Percentiles rank a stretch among this genome's conserved stretches.
Conservation (phyloP, 2,888 invertebrate species). For the Rugalucina vietnamica region DNA sequence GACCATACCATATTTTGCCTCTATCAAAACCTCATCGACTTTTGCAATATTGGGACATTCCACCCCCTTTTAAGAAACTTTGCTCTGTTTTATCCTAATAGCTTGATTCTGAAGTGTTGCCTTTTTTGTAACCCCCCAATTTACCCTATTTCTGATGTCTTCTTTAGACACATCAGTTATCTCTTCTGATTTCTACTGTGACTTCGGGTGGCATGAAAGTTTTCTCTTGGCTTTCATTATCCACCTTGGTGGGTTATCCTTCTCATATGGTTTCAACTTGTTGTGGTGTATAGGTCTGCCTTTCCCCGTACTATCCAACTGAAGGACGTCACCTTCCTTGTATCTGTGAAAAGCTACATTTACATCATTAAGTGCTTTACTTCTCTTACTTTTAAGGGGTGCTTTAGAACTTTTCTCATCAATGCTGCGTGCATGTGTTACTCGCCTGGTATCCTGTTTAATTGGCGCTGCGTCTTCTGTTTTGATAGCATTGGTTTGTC, state of each 20-base stretch:
- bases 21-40: not conserved
- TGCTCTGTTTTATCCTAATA: not conserved
- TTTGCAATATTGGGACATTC: not conserved
- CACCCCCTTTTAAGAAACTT: not conserved
- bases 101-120: not conserved
- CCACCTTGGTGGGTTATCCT: not conserved
- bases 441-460: too few relatives aligned
- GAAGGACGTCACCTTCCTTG: too few relatives aligned
- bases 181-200: not conserved
- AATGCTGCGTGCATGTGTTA: too few relatives aligned
- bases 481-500: too few relatives aligned
- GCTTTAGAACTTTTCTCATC: too few relatives aligned
- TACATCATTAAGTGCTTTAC: too few relatives aligned
- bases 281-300: slow-evolving; percentile 26
- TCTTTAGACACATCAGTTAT: not conserved
- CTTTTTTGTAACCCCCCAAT: not conserved
- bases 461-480: too few relatives aligned
- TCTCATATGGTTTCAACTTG: slow-evolving; percentile 29
- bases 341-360: too few relatives aligned
- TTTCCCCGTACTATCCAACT: not conserved
- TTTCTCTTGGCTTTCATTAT: not conserved
- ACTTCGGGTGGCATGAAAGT: not conserved
- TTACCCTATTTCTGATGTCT: not conserved
- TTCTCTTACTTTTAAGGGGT: too few relatives aligned
- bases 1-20: not conserved